These are phyloP conservation scores for Ectobius pallidus DNA, from an alignment of 2,888 invertebrate genomes.

Conservation along the genomic window DNA sequence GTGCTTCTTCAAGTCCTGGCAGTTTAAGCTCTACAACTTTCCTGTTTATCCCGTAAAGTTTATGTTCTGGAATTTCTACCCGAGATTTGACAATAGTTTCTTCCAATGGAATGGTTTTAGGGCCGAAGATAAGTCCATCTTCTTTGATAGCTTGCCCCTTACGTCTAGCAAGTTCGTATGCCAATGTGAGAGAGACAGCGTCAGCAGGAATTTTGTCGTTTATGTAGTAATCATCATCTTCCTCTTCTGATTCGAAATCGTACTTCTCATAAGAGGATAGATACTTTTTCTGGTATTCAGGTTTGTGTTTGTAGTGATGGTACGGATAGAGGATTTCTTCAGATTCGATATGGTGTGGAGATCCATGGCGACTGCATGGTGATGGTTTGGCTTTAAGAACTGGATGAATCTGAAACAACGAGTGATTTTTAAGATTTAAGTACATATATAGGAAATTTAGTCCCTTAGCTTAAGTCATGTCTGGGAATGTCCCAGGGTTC, in stretches of 20 bases:
- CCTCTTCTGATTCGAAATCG: background rate
- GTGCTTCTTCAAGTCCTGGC: background rate
- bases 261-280: background rate
- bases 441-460: too few species aligned
- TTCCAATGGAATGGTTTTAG: slow-evolving; percentile 29
- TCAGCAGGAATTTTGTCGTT: slow-evolving; percentile 16
- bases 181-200: slow-evolving; percentile 35
- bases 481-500: too few species aligned
- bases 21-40: slow-evolving; percentile 11
- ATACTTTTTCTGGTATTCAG: background rate
- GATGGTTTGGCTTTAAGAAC: too few species aligned
- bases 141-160: slow-evolving; percentile 15
- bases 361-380: too few species aligned
- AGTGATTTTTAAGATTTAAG: too few species aligned
- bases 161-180: slow-evolving; percentile 25
- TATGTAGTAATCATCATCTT: background rate
- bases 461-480: too few species aligned
- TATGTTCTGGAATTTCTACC: slow-evolving; percentile 19
- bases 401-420: too few species aligned
- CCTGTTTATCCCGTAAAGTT: slow-evolving; percentile 14
- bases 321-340: background rate
- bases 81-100: background rate
- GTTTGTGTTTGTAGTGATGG: background rate
- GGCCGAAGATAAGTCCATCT: slow-evolving; percentile 33
- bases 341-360: too few species aligned